Base-by-base conservation (phyloP, 2,797 vertebrate genomes). In the Coccyzus lansbergi region DNA sequence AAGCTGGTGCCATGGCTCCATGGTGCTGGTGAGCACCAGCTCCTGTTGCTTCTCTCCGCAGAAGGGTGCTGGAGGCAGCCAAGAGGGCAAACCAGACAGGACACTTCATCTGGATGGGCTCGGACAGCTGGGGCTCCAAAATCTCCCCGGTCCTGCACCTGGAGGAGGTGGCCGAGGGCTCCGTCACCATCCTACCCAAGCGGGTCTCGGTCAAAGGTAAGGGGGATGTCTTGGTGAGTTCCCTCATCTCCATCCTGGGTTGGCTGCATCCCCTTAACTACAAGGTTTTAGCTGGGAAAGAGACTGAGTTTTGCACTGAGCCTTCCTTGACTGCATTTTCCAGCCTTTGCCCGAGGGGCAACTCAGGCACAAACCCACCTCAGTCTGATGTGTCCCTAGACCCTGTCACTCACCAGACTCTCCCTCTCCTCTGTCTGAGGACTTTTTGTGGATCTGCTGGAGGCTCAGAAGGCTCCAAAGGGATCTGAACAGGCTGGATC, bases 31-130 rank as follows among this genome's bases (percentile, higher is more conserved):
- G 5, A 59, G 36, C 6, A 9, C 40, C 67, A 94, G 44, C 7
- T 2, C 42, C 71, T 88, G 52, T 48, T 53, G 64, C 53, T 89
- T 97, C 83, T 93, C 83, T 97, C 96, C 51, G 28, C 96, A 99
- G 99, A 96, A 98, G 98, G 46, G 98, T 99, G 86, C 98, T 99
- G 80, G 98, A 98, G 96, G 98, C 99, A 0, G 98, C 99, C 8
- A 99, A 99, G 94, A 98, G 97, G 93, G 99, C 99, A 9, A 99
- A 99, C 97, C 98, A 99, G 97, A 99, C 98, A 0, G 99, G 99
- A 16, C 99, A 99, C 92, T 99, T 99, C 97, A 99, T 99, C 97
- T 99, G 99, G 99, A 99, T 99, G 91, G 99, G 99, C 53, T 99
- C 99, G 0, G 99, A 99, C 97, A 99, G 99, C 97, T 99, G 99